Base-by-base conservation (phyloP, 2,113 vertebrate species). In the Hirundichthys speculiger region DNA sequence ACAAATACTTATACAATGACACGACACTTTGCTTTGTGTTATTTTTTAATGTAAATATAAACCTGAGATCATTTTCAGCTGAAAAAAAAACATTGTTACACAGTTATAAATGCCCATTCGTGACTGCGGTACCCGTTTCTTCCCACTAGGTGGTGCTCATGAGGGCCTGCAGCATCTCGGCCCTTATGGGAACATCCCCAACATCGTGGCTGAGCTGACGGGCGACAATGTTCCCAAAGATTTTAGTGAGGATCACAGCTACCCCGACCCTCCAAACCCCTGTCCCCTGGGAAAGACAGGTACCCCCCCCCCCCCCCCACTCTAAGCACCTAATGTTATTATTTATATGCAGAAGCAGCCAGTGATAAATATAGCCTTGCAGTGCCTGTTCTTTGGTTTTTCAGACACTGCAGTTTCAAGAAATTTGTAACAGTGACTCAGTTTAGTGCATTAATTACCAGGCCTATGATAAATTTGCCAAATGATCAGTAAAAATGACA, bases 131-230 rank as follows among this genome's bases (percentile, higher is more conserved):
- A 12, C 1, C 15, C 24, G 0, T 22, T 38, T 57, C 19, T 9
- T 73, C 39, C 87, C 91, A 83, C 77, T 79, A 99, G 97, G 97
- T 86, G 96, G 97, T 68, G 96, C 97, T 0, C 96, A 99, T 4
- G 98, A 99, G 72, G 98, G 97, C 43, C 92, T 99, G 51, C 98
- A 99, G 82, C 98, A 99, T 79, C 90, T 99, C 46, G 97, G 98
- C 64, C 98, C 98, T n/a, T 98, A 95, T 3, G 96, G 98, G 20
- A 98, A 99, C 82, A 99, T 99, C 68, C 97, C 97, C 40, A 99
- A 99, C 80, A 98, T 99, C 0, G 95, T 99, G 78, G 97, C 98
- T 24, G 98, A 98, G 82, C 84, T 99, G 89, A 97, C 96, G 7
- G 97, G 97, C 0, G 96, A 99, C 84, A 97, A 98, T 0, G 89